Evolutionary conservation across 2,888 invertebrate genomes (phyloP), one percentile per base, ranked within the genome.

Genomic region (Sinelater perroti): DNA sequence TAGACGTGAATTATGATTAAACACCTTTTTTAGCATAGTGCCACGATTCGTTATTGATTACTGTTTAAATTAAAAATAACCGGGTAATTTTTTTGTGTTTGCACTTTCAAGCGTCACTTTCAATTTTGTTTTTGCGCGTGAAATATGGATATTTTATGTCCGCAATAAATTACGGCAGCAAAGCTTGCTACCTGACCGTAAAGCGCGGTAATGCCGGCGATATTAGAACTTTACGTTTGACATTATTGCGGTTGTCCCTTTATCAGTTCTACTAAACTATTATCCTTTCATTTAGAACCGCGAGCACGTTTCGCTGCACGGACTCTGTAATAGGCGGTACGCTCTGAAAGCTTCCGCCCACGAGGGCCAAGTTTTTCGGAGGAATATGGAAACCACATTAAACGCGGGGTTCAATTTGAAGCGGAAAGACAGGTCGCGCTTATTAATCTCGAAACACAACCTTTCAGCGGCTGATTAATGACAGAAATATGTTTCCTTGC

Each of bases 401-500:
- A 40, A 40, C 24, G 11, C 30, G 26, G 3, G 30, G 30, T 44
- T 28, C 18, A 44, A 44, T 44, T 44, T 44, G 28, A 44, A 11
- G n/a, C 30, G 26, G 6, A 5, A 6, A 44, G 28, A 14, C 40
- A 40, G 17, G 30, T 20, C 11, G 40, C 21, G 28, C 14, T 51
- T 30, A 51, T 42, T 42, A 51, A 51, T 51, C 26, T 11, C 40
- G 21, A 30, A 40, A 30, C 31, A 30, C 21, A 42, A 42, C 42
- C 51, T 51, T 51, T 42, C 40, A 36, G 30, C 20, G 40, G 20
- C 42, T 51, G 51, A 51, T 51, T 51, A 51, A 51, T 51, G 36
- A 42, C 11, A 20, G 30, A 20, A 42, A 51, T 42, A 26, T 50
- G 50, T 36, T 28, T 51, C 21, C 36, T 36, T 35, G 13, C 31